Evolutionary conservation across 2,113 vertebrate species (phyloP), one percentile per base, ranked within the genome.

Genomic region (Chionomys nivalis): DNA sequence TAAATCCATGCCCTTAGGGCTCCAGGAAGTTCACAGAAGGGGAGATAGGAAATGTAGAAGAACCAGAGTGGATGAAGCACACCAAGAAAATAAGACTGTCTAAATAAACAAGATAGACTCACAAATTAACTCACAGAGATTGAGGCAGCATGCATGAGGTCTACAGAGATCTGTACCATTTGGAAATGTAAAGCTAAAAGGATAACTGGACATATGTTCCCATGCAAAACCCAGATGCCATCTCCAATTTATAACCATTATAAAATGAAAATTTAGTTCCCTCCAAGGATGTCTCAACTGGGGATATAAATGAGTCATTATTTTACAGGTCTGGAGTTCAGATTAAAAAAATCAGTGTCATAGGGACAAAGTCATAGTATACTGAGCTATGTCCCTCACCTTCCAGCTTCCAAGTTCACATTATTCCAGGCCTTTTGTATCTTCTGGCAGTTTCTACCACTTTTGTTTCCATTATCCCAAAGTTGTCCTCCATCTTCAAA

Each of bases 391-490:
- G 10, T 4, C 1, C 1, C 55, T 21, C 3, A 26, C 7, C 28
- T 9, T 26, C 10, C 1, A 36, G 13, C 8, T 21, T 61, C 26
- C 28, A 39, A 49, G 7, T 16, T 5, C 12, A n/a, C 9, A 21
- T 70, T 0, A 0, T 26, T 39, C n/a, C 16, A 47, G 2, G 36
- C 16, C 28, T 66, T 26, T 10, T 49, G 47, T 16, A 36, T 19
- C 4, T 42, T 72, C 31, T 63, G 58, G 9, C 31, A 79, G 31
- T n/a, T n/a, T 58, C 52, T 39, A 36, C 33, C 36, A 26, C 21
- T 42, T 83, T 3, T 47, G 0, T 68, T 12, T 68, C 28, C 4
- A 14, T 28, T 16, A 47, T 7, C 12, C 2, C 31, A 44, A 0
- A 28, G 5, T 17, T 6, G 47, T 10, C 6, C 26, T 75, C 21